These are phyloP conservation scores for Tangachromis dhanisi DNA, from an alignment of 2,113 vertebrate species.

Conservation along the genomic window DNA sequence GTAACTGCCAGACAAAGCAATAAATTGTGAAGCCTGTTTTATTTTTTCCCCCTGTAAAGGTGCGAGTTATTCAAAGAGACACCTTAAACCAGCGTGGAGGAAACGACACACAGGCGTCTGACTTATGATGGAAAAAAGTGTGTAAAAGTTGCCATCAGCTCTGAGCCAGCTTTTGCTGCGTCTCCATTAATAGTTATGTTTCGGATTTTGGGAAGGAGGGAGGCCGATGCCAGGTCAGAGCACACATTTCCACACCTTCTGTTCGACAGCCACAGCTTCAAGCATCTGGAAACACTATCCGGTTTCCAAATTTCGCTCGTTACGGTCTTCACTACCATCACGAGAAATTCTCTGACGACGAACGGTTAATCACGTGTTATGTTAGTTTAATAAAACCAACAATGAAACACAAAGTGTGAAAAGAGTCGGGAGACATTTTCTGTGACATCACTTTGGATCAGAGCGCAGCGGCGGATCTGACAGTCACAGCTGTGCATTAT, in stretches of 20 bases:
- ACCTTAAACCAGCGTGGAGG: not conserved
- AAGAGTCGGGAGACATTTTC: not conserved
- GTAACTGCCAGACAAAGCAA: not conserved
- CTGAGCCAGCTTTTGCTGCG: not conserved
- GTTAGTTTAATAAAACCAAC: not conserved
- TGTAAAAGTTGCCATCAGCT: slow-evolving; percentile 2
- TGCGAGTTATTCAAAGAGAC: not conserved
- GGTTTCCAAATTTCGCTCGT: not conserved
- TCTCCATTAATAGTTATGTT: slow-evolving; percentile 26
- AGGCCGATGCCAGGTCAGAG: not conserved
- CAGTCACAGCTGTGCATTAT: not conserved
- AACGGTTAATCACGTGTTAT: not conserved
- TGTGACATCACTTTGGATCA: not conserved
- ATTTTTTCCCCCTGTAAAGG: not conserved
- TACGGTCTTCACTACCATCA: not conserved
- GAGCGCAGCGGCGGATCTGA: not conserved
- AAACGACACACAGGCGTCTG: not conserved
- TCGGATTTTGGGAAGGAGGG: slow-evolving; percentile 4
- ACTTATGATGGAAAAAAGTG: slow-evolving; percentile 32
- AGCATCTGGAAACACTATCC: slow-evolving; percentile 29
- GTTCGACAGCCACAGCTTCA: not conserved
- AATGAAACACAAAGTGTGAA: not conserved
- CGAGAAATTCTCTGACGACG: not conserved
- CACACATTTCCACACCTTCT: slow-evolving; percentile 23
- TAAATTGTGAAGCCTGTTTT: not conserved